These are phyloP conservation scores for Chelon auratus DNA, from an alignment of 2,797 vertebrate species.

Conservation along the genomic window DNA sequence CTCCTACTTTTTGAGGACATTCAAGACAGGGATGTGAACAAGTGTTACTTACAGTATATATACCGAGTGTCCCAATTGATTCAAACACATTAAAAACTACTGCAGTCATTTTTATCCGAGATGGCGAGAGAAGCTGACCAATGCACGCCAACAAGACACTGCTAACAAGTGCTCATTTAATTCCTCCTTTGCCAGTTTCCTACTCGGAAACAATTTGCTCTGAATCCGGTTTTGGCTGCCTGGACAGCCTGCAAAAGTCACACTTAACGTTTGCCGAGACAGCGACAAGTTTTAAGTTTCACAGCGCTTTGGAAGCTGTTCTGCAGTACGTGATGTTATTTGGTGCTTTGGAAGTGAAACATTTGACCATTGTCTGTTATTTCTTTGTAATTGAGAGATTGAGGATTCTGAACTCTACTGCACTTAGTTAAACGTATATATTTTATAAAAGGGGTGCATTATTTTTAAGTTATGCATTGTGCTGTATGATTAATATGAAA, in stretches of 20 bases:
- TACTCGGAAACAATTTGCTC: slow-evolving; percentile 31
- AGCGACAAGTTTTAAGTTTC: slow-evolving; percentile 60
- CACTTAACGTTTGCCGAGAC: slow-evolving; percentile 55
- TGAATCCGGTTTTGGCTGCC: slow-evolving; percentile 27
- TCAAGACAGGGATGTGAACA: not conserved
- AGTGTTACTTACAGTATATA: not conserved
- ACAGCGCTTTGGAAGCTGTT: slow-evolving; percentile 45
- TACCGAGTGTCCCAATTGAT: not conserved
- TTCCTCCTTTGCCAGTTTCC: slow-evolving; percentile 19
- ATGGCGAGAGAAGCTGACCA: not conserved
- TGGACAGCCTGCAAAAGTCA: slow-evolving; percentile 41
- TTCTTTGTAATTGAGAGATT: not conserved
- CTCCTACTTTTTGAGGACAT: not conserved
- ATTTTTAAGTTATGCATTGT: not conserved
- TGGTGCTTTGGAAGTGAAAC: not conserved
- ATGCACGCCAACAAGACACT: not conserved
- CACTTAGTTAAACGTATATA: not conserved
- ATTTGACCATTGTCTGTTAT: not conserved
- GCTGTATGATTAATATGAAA: not conserved
- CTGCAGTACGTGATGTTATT: slow-evolving; percentile 27
- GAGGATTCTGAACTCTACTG: not conserved
- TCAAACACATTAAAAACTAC: not conserved
- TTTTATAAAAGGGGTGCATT: not conserved
- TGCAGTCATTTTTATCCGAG: not conserved
- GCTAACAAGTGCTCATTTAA: slow-evolving; percentile 2